These are phyloP conservation scores for Garra rufa DNA, from an alignment of 2,113 vertebrate genomes.

Conservation along the genomic window DNA sequence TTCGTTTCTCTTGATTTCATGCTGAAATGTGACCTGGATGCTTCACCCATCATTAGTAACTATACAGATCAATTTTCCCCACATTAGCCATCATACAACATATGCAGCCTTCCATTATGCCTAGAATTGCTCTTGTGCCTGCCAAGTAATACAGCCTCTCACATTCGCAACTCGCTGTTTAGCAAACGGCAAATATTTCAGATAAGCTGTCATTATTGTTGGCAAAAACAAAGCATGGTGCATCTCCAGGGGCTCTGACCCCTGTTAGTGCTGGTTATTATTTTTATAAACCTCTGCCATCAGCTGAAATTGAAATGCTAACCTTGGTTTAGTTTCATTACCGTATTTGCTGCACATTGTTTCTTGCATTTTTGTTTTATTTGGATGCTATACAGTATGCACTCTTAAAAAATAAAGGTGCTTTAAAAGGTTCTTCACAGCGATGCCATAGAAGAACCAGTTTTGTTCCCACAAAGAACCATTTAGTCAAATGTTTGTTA, in stretches of 20 bases:
- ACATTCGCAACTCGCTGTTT: neutral
- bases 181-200: neutral
- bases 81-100: neutral
- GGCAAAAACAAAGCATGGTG: neutral
- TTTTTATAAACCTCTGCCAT: neutral
- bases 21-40: neutral
- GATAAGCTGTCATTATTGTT: slow-evolving; percentile 1
- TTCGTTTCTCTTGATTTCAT: neutral
- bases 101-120: neutral
- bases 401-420: no score
- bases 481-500: no score
- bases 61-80: neutral
- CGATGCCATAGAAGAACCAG: no score
- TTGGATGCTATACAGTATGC: no score
- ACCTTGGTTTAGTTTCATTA: neutral
- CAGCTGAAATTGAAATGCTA: neutral
- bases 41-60: neutral
- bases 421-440: no score
- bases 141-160: neutral
- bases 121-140: neutral
- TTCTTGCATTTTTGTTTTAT: no score
- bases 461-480: no score
- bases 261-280: neutral
- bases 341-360: neutral
- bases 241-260: neutral